phyloP scores from a whole-genome alignment of 2,888 invertebrate genomes.

The Liodrosophila aerea region DNA sequence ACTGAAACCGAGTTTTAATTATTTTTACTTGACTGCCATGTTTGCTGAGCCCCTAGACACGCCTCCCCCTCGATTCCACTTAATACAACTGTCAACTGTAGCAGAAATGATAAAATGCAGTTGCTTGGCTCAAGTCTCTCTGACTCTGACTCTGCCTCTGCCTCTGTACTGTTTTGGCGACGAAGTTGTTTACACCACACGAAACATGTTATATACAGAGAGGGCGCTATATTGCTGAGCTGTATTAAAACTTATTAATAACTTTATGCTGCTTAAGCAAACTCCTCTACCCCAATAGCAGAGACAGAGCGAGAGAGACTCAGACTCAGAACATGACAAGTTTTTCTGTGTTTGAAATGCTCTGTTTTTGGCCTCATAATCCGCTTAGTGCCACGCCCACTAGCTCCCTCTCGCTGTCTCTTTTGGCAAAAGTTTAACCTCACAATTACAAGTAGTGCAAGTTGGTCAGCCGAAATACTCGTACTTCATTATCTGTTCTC shows the following conservation, averaged over 20 bases:
- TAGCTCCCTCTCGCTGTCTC: neutral
- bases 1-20: conserved; percentile 60
- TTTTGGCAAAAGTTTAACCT: conserved; percentile 28
- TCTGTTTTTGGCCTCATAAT: conserved; percentile 48
- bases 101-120: conserved; percentile 68
- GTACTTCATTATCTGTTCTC: conserved; percentile 41
- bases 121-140: conserved; percentile 17
- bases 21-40: conserved; percentile 60
- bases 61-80: conserved; percentile 33
- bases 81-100: conserved; percentile 68
- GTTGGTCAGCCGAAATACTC: conserved; percentile 36
- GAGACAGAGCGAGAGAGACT: neutral
- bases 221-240: conserved; percentile 5
- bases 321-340: conserved; percentile 47
- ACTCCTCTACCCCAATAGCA: conserved; percentile 30
- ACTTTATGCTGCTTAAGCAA: conserved; percentile 64
- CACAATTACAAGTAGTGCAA: conserved; percentile 41
- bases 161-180: neutral
- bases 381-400: conserved; percentile 50
- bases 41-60: conserved; percentile 37
- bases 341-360: conserved; percentile 50
- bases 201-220: conserved; percentile 20
- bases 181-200: conserved; percentile 40
- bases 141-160: neutral
- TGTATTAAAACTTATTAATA: conserved; percentile 67